Evolutionary conservation across 35 echinoderm and acorn worm genomes (phyloP).

Genomic region (Lytechinus variegatus): DNA sequence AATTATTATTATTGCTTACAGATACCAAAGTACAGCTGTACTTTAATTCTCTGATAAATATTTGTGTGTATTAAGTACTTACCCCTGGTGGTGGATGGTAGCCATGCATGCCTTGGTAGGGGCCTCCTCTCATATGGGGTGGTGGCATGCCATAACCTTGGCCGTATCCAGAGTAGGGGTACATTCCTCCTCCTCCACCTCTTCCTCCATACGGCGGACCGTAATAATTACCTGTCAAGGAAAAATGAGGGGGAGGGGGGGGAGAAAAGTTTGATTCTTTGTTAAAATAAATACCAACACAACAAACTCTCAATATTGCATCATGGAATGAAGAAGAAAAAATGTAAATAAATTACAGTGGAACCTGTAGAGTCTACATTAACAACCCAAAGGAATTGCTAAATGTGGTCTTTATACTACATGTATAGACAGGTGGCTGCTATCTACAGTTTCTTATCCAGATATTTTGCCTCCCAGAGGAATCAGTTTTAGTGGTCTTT

Average conservation of each 20-base stretch:
- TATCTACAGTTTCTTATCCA: too few species aligned
- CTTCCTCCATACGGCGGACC: slow-evolving; percentile 13
- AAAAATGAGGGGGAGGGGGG: neutral
- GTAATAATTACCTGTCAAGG: slow-evolving; percentile 17
- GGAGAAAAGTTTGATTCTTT: neutral
- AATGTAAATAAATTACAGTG: too few species aligned
- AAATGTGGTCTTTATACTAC: too few species aligned
- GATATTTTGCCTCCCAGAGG: too few species aligned
- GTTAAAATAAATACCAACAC: neutral
- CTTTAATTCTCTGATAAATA: neutral
- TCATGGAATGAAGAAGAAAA: too few species aligned
- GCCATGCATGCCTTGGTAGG: slow-evolving; percentile 45
- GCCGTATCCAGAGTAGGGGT: slow-evolving; percentile 49
- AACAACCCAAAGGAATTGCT: too few species aligned
- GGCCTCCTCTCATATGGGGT: slow-evolving; percentile 33
- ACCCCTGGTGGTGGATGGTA: slow-evolving; percentile 16
- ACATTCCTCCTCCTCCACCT: slow-evolving; percentile 48
- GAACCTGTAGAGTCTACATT: too few species aligned
- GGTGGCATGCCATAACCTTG: slow-evolving; percentile 55
- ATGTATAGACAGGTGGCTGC: too few species aligned
- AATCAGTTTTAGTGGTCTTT: too few species aligned
- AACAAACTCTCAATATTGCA: too few species aligned
- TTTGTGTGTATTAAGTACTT: neutral
- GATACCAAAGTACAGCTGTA: too few species aligned
- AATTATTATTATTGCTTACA: too few species aligned